Conservation (phyloP, 2,797 vertebrate species). For the Morelia viridis region DNA sequence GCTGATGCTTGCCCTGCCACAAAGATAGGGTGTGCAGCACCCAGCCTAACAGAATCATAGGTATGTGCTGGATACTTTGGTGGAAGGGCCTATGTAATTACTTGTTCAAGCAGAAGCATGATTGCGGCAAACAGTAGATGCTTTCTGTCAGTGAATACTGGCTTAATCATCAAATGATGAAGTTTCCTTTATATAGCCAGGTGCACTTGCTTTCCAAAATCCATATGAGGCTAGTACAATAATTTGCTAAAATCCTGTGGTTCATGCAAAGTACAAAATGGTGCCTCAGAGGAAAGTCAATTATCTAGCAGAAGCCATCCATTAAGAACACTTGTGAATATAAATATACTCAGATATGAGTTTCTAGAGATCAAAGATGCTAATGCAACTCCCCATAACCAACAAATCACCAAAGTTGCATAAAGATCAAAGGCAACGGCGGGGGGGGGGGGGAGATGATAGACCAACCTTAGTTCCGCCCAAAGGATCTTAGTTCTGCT, state of each 20-base stretch:
- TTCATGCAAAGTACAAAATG: not conserved
- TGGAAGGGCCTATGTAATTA: not conserved
- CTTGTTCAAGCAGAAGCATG: not conserved
- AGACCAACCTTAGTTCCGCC: not conserved
- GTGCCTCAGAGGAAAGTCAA: not conserved
- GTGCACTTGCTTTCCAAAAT: not conserved
- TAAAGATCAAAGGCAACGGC: not conserved
- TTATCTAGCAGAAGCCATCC: not conserved
- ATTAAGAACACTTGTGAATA: not conserved
- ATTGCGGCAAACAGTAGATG: not conserved
- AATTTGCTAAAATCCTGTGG: not conserved
- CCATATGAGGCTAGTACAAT: not conserved
- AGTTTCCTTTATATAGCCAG: not conserved
- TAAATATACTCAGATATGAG: not conserved
- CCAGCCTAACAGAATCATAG: not conserved
- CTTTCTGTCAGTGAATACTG: not conserved
- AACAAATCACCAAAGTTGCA: not conserved
- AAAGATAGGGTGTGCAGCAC: not conserved
- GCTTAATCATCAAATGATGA: not conserved
- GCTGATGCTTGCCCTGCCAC: not conserved
- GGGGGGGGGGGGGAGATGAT: not conserved
- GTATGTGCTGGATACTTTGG: not conserved
- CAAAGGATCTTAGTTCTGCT: not conserved
- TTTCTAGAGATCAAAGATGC: not conserved
- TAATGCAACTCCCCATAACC: too few species aligned